Evolutionary conservation across 2,888 invertebrate genomes (phyloP).

Genomic region (Volucella inflata): DNA sequence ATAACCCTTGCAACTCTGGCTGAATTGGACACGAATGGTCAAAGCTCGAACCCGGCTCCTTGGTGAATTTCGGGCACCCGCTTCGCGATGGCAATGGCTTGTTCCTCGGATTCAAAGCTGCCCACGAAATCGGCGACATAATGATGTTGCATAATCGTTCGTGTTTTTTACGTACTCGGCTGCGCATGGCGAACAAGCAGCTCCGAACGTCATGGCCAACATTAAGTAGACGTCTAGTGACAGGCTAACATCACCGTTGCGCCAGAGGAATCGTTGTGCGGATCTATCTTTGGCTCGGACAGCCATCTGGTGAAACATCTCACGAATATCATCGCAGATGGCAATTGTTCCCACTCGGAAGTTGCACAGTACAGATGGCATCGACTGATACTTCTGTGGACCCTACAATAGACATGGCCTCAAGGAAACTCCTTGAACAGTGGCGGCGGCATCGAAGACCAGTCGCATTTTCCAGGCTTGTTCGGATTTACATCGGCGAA

Average conservation of each 20-base stretch:
- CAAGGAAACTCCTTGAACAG: neutral
- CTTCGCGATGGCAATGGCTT: too few species aligned
- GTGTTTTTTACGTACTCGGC: neutral
- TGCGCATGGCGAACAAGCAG: too few species aligned
- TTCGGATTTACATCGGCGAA: neutral
- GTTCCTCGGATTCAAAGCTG: too few species aligned
- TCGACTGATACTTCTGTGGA: neutral
- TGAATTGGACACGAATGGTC: too few species aligned
- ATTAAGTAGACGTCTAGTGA: neutral
- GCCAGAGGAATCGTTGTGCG: too few species aligned
- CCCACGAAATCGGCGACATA: too few species aligned
- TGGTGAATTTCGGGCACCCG: too few species aligned
- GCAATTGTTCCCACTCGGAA: neutral
- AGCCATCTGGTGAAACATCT: too few species aligned
- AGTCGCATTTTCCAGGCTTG: neutral
- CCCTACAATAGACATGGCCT: neutral
- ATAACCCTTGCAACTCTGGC: too few species aligned
- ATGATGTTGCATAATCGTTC: too few species aligned
- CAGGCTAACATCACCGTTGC: neutral
- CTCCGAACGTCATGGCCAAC: neutral
- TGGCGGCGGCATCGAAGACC: neutral
- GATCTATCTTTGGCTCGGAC: too few species aligned
- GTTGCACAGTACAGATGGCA: neutral
- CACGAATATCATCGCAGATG: neutral
- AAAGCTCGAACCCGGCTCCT: too few species aligned